These are phyloP conservation scores for sheep (Ovis aries) DNA, from an alignment of 2,113 vertebrate species.

Conservation along the genomic window ARS-UI_Ramb_v3.0 NC_056057.1:18804501-18805000, in stretches of 20 bases:
- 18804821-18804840: background rate
- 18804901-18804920: background rate
- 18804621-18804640: background rate
- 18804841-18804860: background rate
- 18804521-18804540: background rate
- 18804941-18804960: background rate
- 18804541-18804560: background rate
- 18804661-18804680: background rate
- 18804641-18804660: background rate
- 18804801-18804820: background rate
- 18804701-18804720: background rate
- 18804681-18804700: background rate
- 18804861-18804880: background rate
- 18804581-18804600: background rate
- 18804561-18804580: background rate
- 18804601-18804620: background rate
- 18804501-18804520: background rate
- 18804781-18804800: rapidly evolving
- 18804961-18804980: background rate
- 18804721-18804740: background rate
- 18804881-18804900: background rate
- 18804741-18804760: background rate
- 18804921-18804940: background rate
- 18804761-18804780: background rate
- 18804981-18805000: background rate